Evolutionary conservation across 64 coral and sea anemone genomes (phyloP).

Genomic region (Stylophora pistillata): DNA sequence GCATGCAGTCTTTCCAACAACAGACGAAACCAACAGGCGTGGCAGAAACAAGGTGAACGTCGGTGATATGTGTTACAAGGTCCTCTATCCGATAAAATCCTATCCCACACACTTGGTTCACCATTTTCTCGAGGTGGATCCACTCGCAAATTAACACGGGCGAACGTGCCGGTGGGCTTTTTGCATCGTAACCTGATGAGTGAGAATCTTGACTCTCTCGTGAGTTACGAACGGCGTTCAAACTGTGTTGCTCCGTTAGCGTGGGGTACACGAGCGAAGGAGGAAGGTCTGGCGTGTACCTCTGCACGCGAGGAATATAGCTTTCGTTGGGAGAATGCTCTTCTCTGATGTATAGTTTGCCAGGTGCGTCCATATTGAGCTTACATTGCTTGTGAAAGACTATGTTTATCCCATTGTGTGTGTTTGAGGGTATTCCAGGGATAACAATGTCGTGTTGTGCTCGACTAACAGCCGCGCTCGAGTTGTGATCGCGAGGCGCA

Average conservation of each 20-base stretch:
- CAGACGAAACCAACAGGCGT: conserved; percentile 50
- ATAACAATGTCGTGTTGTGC: conserved; percentile 23
- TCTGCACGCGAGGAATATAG: conserved; percentile 29
- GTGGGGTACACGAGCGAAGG: conserved; percentile 30
- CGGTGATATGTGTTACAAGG: conserved; percentile 63
- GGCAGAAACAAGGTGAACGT: conserved; percentile 40
- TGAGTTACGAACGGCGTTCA: neutral
- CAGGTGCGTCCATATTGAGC: conserved; percentile 12
- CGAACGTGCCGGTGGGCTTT: neutral
- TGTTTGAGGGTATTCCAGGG: conserved; percentile 39
- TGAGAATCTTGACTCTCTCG: neutral
- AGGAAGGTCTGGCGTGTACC: neutral
- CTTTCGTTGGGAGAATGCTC: conserved; percentile 16
- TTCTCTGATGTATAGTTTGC: conserved; percentile 10
- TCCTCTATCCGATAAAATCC: conserved; percentile 69
- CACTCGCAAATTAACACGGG: conserved; percentile 44
- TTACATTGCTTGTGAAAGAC: conserved; percentile 70
- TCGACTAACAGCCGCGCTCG: neutral
- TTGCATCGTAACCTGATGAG: conserved; percentile 4
- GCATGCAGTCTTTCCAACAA: conserved; percentile 64
- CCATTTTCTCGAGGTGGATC: conserved; percentile 15
- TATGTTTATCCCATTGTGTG: conserved; percentile 66
- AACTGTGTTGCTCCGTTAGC: conserved; percentile 23
- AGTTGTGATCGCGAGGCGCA: conserved; percentile 3
- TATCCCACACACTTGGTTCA: conserved; percentile 46